Base-by-base conservation (phyloP, 2,797 vertebrate species). In the Perdix hodgsoniae region DNA sequence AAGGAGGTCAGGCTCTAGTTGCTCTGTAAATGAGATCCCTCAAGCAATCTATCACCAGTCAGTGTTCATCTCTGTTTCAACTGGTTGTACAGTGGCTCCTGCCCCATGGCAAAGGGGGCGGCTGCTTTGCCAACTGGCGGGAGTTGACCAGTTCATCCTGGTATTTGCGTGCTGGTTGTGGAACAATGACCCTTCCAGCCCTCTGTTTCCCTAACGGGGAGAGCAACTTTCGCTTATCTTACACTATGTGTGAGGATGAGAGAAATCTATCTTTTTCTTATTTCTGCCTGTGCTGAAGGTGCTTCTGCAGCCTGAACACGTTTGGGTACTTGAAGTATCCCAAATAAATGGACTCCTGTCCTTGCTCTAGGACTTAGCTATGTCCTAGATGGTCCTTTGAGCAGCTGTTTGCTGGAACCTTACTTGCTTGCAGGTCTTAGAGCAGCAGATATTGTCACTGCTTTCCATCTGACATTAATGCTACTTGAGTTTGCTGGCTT, bases 1-100 rank as follows among this genome's bases (percentile, higher is more conserved):
- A 73, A 89, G 75, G 87, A 78, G 92, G 87, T 92, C 73, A 74
- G 14, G 44, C 74, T 86, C 26, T 77, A 74, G 75, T 33, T 52
- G 35, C 49, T 83, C 60, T 91, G 18, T 73, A 90, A 65, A 88
- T 79, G 74, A 92, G 75, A 64, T 59, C 91, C 63, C 80, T 85
- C 0, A 3, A 91, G 84, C 66, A 94, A 93, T 60, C 42, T 95
- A 16, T 84, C 50, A 57, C 14, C 39, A 24, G 65, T 14, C 39
- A 24, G 65, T 24, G 24, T 60, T 95, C 47, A 24, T 64, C 26
- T 85, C 69, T 85, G 14, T 74, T 94, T 80, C 78, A 78, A 0
- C 87, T 91, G 37, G 31, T 73, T 64, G 18, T 91, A 0, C 0
- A 0, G 22, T 3, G 19, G 26, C 45, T 79, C 59, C 27, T 26